These are phyloP conservation scores for Hyles lineata DNA, from an alignment of 2,888 invertebrate genomes.

Conservation along the genomic window DNA sequence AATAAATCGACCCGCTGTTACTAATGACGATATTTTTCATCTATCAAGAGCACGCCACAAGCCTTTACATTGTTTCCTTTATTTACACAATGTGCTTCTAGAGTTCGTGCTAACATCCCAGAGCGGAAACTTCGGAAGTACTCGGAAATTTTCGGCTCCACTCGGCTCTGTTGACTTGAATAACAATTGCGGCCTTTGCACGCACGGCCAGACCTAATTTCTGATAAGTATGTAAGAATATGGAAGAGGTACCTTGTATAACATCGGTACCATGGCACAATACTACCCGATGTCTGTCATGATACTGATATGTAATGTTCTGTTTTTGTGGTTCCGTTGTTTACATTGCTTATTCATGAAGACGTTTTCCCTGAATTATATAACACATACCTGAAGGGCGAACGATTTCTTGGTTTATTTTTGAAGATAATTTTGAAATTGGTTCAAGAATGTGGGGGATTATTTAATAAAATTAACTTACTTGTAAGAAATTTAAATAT, in stretches of 20 bases:
- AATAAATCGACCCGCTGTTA: constrained; percentile 9
- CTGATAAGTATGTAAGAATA: constrained; percentile 34
- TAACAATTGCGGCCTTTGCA: constrained; percentile 51
- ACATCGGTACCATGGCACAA: constrained; percentile 22
- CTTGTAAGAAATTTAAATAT: no score
- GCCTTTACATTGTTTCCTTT: constrained; percentile 18
- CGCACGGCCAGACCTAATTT: constrained; percentile 48
- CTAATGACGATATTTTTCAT: constrained; percentile 26
- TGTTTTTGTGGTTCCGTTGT: background rate
- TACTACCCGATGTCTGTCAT: background rate
- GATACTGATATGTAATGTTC: background rate
- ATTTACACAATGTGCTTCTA: background rate
- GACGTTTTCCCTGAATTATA: no score
- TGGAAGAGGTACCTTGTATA: constrained; percentile 15
- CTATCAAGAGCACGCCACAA: constrained; percentile 24
- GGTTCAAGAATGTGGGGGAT: no score
- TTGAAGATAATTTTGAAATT: no score
- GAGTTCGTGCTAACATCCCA: constrained; percentile 25
- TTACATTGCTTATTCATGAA: background rate
- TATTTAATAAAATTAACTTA: no score
- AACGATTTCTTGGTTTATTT: no score
- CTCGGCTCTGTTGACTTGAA: constrained; percentile 49
- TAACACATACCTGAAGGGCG: no score
- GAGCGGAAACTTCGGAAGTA: constrained; percentile 38
- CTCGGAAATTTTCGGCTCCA: constrained; percentile 44